These are phyloP conservation scores for Scotopteryx bipunctaria DNA, from an alignment of 2,888 invertebrate species.

Conservation along the genomic window DNA sequence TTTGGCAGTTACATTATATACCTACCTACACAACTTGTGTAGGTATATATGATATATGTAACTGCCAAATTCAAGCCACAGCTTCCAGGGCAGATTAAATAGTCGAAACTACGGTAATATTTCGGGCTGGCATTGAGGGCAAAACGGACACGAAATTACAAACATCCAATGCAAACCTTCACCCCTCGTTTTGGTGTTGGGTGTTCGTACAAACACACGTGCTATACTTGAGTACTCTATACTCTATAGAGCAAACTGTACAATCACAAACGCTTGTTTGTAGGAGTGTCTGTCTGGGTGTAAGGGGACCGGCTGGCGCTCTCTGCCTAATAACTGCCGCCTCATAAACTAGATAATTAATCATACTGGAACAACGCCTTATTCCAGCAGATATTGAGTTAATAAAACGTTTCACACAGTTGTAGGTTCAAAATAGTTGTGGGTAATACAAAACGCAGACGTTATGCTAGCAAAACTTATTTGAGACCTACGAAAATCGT, in stretches of 20 bases:
- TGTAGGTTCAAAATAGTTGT: conserved; percentile 9
- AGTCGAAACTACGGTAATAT: conserved; percentile 2
- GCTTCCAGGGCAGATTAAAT: neutral
- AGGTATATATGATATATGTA: no score
- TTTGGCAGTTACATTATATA: no score
- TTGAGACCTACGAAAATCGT: conserved; percentile 12
- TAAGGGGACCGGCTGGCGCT: conserved; percentile 35
- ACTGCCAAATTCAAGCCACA: no score
- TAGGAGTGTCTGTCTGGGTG: conserved; percentile 46
- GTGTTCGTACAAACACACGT: conserved; percentile 30
- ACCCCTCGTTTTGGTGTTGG: conserved; percentile 28
- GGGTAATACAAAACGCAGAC: no score
- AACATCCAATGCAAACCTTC: conserved; percentile 28
- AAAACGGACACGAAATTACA: conserved; percentile 11
- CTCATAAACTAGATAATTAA: conserved; percentile 66
- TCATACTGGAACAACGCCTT: conserved; percentile 61
- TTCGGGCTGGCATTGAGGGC: neutral
- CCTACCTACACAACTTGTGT: no score
- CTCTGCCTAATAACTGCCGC: conserved; percentile 53
- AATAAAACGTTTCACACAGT: conserved; percentile 32
- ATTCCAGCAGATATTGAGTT: conserved; percentile 27
- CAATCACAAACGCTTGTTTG: conserved; percentile 34
- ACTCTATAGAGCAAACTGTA: conserved; percentile 19
- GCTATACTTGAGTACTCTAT: conserved; percentile 8
- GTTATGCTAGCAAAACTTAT: conserved; percentile 1